A percentile compares a stretch with the other conserved stretches of the same genome.
These are phyloP conservation scores for Dolichoris vasculosae DNA, from an alignment of 1,140 invertebrate genomes.

Conservation along the genomic window DNA sequence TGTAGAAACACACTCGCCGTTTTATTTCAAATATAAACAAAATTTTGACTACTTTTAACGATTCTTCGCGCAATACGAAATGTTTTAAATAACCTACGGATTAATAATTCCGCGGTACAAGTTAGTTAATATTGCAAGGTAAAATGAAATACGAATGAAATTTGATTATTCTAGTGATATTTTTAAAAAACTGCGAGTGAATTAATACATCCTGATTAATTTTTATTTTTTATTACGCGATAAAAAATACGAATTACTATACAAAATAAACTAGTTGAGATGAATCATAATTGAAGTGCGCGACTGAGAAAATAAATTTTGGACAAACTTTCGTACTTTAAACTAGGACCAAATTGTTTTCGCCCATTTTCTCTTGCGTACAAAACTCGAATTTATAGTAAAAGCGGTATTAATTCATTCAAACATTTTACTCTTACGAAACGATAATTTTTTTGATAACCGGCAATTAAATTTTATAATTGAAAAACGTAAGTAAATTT, in stretches of 20 bases:
- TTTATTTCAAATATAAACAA: slow-evolving; percentile 23
- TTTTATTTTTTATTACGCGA: slow-evolving; percentile 48
- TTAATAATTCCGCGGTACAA: not conserved
- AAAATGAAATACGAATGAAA: not conserved
- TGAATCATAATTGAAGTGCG: slow-evolving; percentile 3
- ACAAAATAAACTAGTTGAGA: slow-evolving; percentile 4
- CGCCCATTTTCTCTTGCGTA: not conserved
- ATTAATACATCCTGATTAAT: slow-evolving; percentile 24
- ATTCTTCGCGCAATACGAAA: not conserved
- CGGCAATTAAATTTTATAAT: not conserved
- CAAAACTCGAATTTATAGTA: not conserved
- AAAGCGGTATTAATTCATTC: not conserved
- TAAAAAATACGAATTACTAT: slow-evolving; percentile 21
- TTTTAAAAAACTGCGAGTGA: not conserved
- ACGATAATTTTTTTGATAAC: not conserved
- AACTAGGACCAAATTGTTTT: slow-evolving; percentile 26
- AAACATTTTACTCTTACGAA: not conserved
- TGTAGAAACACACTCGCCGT: slow-evolving; percentile 26
- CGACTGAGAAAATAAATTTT: slow-evolving; percentile 43
- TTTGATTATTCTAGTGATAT: not conserved
- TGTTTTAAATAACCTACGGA: not conserved
- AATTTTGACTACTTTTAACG: not conserved
- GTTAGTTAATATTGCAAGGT: no score
- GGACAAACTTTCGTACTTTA: slow-evolving; percentile 13
- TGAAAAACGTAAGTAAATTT: not conserved